phyloP scores from a whole-genome alignment of 2,888 invertebrate genomes.

The Limnephilus rhombicus region DNA sequence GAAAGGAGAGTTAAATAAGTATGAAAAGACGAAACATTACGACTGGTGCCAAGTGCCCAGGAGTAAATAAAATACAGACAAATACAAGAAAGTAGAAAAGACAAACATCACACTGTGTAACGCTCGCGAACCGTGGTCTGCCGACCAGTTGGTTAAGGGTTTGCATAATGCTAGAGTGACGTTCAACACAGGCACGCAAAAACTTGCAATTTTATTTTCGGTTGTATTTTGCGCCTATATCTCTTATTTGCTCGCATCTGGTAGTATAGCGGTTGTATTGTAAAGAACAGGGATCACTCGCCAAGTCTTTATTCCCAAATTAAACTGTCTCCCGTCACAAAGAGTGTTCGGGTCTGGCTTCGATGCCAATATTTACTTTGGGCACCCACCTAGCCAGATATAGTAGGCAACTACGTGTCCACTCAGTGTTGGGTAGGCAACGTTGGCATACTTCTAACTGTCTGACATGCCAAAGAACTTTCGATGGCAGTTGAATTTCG shows the following conservation, averaged over 20 bases:
- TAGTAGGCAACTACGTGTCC: not conserved
- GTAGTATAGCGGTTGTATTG: conserved; percentile 36
- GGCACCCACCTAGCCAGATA: not conserved
- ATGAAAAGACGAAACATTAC: no score
- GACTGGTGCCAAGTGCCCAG: no score
- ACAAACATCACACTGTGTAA: no score
- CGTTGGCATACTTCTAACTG: conserved; percentile 26
- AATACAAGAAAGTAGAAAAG: no score
- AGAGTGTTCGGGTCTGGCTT: conserved; percentile 27
- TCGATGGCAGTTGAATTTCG: conserved; percentile 27
- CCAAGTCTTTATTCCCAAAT: conserved; percentile 52
- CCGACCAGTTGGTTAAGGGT: no score
- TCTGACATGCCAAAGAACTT: conserved; percentile 18
- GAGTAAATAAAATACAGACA: no score
- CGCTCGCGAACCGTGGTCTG: no score
- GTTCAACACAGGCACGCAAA: no score
- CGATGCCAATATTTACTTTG: conserved; percentile 42
- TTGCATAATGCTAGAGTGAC: not conserved
- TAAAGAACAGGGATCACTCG: conserved; percentile 19
- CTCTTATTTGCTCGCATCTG: not conserved
- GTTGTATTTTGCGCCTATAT: not conserved
- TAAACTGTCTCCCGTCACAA: conserved; percentile 51
- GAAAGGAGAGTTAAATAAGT: no score
- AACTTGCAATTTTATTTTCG: not conserved
- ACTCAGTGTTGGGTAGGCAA: conserved; percentile 13